Evolutionary conservation across 1,140 invertebrate genomes (phyloP), one percentile per base, ranked within the genome.

Genomic region (Drosophila obscura): DNA sequence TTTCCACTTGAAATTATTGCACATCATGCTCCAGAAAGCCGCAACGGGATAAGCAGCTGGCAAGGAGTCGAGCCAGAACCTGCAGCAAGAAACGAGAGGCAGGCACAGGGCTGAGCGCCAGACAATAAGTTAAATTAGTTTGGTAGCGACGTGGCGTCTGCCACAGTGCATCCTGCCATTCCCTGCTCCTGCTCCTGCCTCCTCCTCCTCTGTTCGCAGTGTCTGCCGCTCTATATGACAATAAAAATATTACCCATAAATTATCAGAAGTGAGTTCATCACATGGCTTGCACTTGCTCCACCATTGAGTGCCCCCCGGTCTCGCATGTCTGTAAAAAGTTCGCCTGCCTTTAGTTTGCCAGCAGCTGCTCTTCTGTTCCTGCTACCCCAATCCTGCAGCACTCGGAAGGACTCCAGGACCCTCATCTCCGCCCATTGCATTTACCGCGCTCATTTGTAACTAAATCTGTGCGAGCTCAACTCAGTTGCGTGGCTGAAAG

Each of bases 221-320:
- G 9, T 51, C 57, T 60, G 43, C 22, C 31, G 5, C 35, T 52
- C 43, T 53, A 11, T 28, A 51, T 53, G 71, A 76, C 83, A 82
- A 72, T 73, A 88, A 83, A 88, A 88, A 88, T 88, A 83, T 83
- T 77, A 77, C 66, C 60, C 84, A 83, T 83, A 83, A 88, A 88
- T 88, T 88, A 88, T 83, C 67, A 67, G 64, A 72, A 82, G 73
- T 72, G 83, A 85, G 83, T 87, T 88, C 83, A 85, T 85, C 78
- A 78, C 82, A 87, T 61, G 69, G 57, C 65, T 72, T 63, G 74
- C 69, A 72, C 73, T 77, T 52, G 26, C 52, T 57, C 55, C 35
- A 58, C 26, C 48, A 59, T 64, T 66, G 11, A 48, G 48, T 53
- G 48, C 51, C 48, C 46, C 46, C 16, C 8, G 31, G 31, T 31